These are phyloP conservation scores for Drosophila mimetica DNA, from an alignment of 2,888 invertebrate species.

Conservation along the genomic window DNA sequence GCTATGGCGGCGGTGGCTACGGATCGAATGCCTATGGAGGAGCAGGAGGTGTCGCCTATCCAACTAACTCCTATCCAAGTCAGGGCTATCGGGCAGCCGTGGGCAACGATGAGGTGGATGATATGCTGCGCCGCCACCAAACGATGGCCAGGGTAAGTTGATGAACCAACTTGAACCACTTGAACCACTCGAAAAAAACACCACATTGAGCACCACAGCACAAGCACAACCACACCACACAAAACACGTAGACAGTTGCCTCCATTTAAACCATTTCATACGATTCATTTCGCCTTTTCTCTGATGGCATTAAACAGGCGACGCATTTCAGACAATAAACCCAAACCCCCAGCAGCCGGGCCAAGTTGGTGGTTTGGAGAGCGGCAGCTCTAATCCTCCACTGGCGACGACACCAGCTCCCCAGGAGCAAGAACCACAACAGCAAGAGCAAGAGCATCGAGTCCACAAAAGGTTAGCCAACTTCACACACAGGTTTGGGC, in stretches of 20 bases:
- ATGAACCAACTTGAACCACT: constrained; percentile 8
- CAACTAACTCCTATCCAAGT: constrained; percentile 21
- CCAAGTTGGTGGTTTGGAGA: constrained; percentile 26
- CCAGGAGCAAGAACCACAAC: not conserved
- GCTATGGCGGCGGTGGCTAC: constrained; percentile 60
- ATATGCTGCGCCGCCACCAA: constrained; percentile 73
- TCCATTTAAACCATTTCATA: constrained; percentile 68
- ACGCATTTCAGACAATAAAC: constrained; percentile 83
- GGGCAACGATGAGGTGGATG: constrained; percentile 72
- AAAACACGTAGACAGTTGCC: constrained; percentile 17
- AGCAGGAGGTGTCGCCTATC: not conserved
- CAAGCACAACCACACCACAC: constrained; percentile 12
- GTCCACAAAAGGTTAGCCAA: constrained; percentile 72
- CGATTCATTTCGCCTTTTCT: constrained; percentile 68
- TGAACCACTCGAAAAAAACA: constrained; percentile 19
- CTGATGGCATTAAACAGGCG: constrained; percentile 84
- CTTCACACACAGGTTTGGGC: constrained; percentile 29
- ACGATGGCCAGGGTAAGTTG: constrained; percentile 69
- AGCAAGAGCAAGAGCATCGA: constrained; percentile 38
- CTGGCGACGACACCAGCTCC: constrained; percentile 17
- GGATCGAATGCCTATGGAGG: constrained; percentile 64
- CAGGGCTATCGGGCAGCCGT: constrained; percentile 74
- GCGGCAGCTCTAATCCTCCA: constrained; percentile 28
- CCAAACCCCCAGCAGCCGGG: constrained; percentile 40
- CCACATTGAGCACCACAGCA: constrained; percentile 33